Evolutionary conservation across 2,888 invertebrate genomes (phyloP).

Genomic region (Monochamus alternatus): DNA sequence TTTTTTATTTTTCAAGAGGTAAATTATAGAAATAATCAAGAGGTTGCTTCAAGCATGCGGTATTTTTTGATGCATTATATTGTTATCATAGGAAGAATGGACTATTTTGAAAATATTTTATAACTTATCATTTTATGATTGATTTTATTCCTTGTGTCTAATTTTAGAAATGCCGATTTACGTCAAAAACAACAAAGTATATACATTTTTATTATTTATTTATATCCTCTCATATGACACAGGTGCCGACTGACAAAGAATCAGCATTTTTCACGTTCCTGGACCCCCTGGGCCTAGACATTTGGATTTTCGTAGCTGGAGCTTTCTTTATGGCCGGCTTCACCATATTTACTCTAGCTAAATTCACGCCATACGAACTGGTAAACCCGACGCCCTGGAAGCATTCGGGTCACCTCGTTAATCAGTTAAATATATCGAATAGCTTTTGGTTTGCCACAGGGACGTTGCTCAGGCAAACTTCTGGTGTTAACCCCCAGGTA

Average conservation of each 20-base stretch:
- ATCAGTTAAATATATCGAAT: conserved; percentile 79
- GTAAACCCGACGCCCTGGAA: conserved; percentile 72
- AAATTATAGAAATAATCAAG: too few species aligned
- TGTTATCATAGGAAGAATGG: too few species aligned
- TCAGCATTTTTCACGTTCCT: conserved; percentile 79
- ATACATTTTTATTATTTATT: too few species aligned
- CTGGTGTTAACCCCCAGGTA: conserved; percentile 76
- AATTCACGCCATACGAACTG: conserved; percentile 78
- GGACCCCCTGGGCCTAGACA: conserved; percentile 77
- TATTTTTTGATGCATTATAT: too few species aligned
- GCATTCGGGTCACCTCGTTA: conserved; percentile 65
- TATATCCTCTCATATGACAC: neutral
- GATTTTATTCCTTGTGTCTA: too few species aligned
- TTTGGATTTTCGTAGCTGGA: conserved; percentile 77
- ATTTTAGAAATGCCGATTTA: too few species aligned
- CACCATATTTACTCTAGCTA: conserved; percentile 76
- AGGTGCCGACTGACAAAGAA: conserved; percentile 75
- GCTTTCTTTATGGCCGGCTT: conserved; percentile 77
- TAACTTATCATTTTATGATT: too few species aligned
- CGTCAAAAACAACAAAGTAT: too few species aligned
- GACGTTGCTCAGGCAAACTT: conserved; percentile 78
- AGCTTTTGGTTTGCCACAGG: conserved; percentile 81
- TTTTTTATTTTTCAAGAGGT: too few species aligned
- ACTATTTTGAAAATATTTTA: too few species aligned
- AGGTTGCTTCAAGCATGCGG: too few species aligned